Percentiles rank a stretch among this genome's conserved stretches.
phyloP scores from a whole-genome alignment of 2,797 vertebrate genomes.

The Trematomus bernacchii region DNA sequence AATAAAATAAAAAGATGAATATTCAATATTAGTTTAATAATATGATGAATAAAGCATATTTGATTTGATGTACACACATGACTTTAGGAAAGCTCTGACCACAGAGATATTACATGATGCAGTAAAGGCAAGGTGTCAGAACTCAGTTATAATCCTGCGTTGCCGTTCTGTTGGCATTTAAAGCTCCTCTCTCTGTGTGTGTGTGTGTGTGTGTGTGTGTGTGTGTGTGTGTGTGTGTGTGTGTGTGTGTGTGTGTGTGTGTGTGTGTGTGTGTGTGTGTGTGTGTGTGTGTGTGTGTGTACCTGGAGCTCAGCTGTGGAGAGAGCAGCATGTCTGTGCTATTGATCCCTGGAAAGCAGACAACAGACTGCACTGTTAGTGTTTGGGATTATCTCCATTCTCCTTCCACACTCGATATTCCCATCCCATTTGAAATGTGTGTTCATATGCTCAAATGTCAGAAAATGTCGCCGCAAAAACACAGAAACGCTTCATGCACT shows the following conservation, averaged over 20 bases:
- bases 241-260: background rate
- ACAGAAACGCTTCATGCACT: slow-evolving; percentile 14
- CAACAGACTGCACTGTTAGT: slow-evolving; percentile 83
- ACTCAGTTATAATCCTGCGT: background rate
- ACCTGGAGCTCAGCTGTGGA: slow-evolving; percentile 64
- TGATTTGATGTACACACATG: background rate
- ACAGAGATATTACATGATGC: background rate
- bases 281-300: slow-evolving; percentile 3
- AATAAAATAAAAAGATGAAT: background rate
- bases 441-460: slow-evolving; percentile 88
- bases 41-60: background rate
- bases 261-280: background rate
- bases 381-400: slow-evolving; percentile 93
- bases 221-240: too few species aligned
- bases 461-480: slow-evolving; percentile 91
- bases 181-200: slow-evolving; percentile 15
- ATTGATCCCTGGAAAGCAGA: slow-evolving; percentile 63
- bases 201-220: too few species aligned
- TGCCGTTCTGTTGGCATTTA: slow-evolving; percentile 5
- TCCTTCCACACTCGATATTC: slow-evolving; percentile 86
- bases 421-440: slow-evolving; percentile 81
- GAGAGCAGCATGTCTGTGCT: slow-evolving; percentile 50
- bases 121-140: slow-evolving; percentile 10
- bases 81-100: background rate
- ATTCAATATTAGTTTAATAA: background rate